phyloP scores from a whole-genome alignment of 2,113 vertebrate species.

The Pycnonotus jocosus region DNA sequence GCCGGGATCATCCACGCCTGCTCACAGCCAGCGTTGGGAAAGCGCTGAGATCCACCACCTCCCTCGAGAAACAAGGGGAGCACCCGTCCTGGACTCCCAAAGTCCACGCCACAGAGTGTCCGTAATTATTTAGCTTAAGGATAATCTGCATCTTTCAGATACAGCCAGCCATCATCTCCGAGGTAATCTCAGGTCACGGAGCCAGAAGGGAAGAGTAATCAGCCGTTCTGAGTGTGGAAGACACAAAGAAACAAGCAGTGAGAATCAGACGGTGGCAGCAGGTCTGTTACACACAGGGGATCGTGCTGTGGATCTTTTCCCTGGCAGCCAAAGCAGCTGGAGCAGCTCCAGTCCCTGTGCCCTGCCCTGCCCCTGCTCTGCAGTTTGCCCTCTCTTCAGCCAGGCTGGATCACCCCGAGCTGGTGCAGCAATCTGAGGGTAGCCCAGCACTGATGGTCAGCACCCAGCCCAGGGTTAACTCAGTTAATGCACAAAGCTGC shows the following conservation, averaged over 20 bases:
- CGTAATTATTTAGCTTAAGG: slow-evolving; percentile 40
- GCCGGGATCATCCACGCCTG: not conserved
- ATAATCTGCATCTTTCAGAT: slow-evolving; percentile 41
- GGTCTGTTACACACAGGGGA: not conserved
- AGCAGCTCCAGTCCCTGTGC: not conserved
- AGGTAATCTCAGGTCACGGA: slow-evolving; percentile 47
- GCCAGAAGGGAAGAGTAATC: slow-evolving; percentile 46
- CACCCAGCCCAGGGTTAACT: not conserved
- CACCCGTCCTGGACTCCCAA: not conserved
- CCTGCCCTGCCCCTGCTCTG: not conserved
- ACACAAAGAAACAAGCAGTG: slow-evolving; percentile 61
- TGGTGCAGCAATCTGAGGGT: not conserved
- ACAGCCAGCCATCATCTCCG: slow-evolving; percentile 41
- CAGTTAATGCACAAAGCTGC: not conserved
- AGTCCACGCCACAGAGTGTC: slow-evolving; percentile 23
- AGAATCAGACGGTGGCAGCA: not conserved
- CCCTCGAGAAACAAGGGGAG: not conserved
- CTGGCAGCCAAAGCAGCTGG: not conserved
- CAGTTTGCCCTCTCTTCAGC: not conserved
- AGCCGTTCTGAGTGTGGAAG: slow-evolving; percentile 60
- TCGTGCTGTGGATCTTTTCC: not conserved
- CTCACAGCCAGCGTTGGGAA: not conserved
- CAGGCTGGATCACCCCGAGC: not conserved
- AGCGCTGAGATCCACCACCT: slow-evolving; percentile 31
- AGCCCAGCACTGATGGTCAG: not conserved